phyloP scores from a whole-genome alignment of 2,113 vertebrate species.

The Hemiprocne comata region DNA sequence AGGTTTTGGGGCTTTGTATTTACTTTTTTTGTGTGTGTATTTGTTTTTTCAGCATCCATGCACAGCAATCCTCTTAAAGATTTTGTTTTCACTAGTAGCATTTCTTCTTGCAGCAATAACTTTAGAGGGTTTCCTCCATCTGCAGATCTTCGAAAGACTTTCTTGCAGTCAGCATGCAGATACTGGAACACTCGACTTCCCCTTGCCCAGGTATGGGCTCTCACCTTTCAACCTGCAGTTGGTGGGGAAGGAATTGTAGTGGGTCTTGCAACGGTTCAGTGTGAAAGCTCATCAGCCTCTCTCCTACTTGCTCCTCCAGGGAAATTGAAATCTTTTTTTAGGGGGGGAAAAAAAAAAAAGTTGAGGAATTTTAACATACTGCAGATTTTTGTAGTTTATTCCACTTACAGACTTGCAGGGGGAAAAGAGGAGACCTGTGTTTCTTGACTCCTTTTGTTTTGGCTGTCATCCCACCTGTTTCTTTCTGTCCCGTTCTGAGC shows the following conservation, averaged over 20 bases:
- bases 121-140: background rate
- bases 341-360: too few species aligned
- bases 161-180: background rate
- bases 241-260: background rate
- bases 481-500: background rate
- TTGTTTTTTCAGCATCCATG: background rate
- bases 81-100: background rate
- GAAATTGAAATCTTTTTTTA: slow-evolving; percentile 11
- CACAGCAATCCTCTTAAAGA: background rate
- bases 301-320: slow-evolving; percentile 10
- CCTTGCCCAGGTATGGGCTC: background rate
- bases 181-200: background rate
- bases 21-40: background rate
- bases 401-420: background rate
- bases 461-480: background rate
- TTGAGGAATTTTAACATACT: background rate
- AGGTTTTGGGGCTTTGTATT: background rate
- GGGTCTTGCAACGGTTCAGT: slow-evolving; percentile 14
- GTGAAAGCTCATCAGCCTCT: slow-evolving; percentile 28
- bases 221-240: background rate
- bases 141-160: background rate
- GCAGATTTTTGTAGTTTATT: slow-evolving; percentile 33
- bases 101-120: background rate
- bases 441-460: slow-evolving; percentile 21
- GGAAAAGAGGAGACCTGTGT: background rate